A percentile compares a stretch with the other conserved stretches of the same genome.
Evolutionary conservation across 2,797 vertebrate genomes (phyloP).

Genomic region (Sebastes jordani): DNA sequence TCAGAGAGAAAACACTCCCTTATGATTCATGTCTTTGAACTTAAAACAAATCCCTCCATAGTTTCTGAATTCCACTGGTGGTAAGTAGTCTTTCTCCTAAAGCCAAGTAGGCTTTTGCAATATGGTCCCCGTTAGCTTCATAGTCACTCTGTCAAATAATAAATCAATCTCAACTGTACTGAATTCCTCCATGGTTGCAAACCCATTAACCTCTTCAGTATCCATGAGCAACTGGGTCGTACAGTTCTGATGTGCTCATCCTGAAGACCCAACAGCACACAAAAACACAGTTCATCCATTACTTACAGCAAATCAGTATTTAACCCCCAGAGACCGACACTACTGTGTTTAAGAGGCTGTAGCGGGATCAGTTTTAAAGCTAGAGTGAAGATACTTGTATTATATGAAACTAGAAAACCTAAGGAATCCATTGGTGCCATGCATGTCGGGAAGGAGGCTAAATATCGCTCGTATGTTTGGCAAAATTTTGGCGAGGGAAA

Average conservation of each 20-base stretch:
- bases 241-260: slow-evolving; percentile 18
- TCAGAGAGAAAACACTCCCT: slow-evolving; percentile 65
- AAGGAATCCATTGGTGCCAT: not conserved
- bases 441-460: not conserved
- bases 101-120: slow-evolving; percentile 68
- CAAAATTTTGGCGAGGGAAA: not conserved
- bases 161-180: slow-evolving; percentile 58
- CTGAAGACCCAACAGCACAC: not conserved
- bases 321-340: not conserved
- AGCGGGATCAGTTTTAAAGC: too few species aligned
- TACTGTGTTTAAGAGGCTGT: too few species aligned
- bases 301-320: not conserved
- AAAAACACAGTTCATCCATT: slow-evolving; percentile 9
- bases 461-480: too few species aligned
- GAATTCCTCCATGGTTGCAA: slow-evolving; percentile 58
- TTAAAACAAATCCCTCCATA: slow-evolving; percentile 76
- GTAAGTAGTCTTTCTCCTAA: slow-evolving; percentile 69
- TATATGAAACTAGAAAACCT: not conserved
- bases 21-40: slow-evolving; percentile 80
- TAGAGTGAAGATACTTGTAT: not conserved
- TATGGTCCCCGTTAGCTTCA: slow-evolving; percentile 63
- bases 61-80: slow-evolving; percentile 77
- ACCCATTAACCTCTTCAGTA: slow-evolving; percentile 31
- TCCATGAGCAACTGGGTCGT: slow-evolving; percentile 12
- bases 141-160: slow-evolving; percentile 67